phyloP scores from a whole-genome alignment of 2,113 vertebrate genomes.

The Gobius niger region DNA sequence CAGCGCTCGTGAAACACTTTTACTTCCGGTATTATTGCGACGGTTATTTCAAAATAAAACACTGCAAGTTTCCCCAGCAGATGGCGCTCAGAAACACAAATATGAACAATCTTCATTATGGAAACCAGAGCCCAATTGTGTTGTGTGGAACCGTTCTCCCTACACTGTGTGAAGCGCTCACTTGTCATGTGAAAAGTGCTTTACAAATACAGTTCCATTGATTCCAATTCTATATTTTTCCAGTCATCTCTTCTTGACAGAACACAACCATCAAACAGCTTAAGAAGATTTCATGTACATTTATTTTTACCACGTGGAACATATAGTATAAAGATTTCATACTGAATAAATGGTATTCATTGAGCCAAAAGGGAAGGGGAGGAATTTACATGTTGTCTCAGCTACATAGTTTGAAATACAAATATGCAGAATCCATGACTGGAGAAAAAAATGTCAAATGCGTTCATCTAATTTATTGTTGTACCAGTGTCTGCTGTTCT shows the following conservation, averaged over 20 bases:
- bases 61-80: conserved; percentile 12
- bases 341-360: conserved; percentile 99
- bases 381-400: conserved; percentile 99
- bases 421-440: conserved; percentile 99
- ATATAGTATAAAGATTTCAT: conserved; percentile 99
- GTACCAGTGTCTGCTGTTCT: conserved; percentile 80
- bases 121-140: too few species aligned
- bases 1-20: conserved; percentile 16
- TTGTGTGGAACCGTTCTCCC: too few species aligned
- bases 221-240: too few species aligned
- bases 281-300: conserved; percentile 99
- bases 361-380: conserved; percentile 98
- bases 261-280: conserved; percentile 96
- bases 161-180: too few species aligned
- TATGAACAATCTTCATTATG: too few species aligned
- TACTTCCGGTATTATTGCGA: conserved; percentile 52
- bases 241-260: conserved; percentile 35
- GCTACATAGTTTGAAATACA: conserved; percentile 99
- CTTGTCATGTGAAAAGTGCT: too few species aligned
- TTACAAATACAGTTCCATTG: too few species aligned
- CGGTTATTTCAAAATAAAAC: conserved; percentile 55
- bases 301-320: conserved; percentile 99
- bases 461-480: conserved; percentile 92
- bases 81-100: not conserved
- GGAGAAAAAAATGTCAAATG: conserved; percentile 95